Base-by-base conservation (phyloP, 2,888 invertebrate species). In the Agriopis marginaria region DNA sequence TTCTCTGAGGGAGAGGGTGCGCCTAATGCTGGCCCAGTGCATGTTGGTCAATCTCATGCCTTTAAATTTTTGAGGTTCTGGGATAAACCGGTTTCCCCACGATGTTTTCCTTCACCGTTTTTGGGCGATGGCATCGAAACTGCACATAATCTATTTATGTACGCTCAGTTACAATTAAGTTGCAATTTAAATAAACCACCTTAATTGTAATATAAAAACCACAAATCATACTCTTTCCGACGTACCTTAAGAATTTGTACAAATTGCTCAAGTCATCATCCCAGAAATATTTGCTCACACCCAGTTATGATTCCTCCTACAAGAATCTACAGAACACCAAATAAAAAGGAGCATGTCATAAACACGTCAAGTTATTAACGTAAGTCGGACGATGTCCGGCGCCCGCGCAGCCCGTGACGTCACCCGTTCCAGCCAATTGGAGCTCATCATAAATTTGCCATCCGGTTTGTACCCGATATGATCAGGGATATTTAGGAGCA, bases 401-500 rank as follows among this genome's bases (percentile, higher is more conserved):
- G 71, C 66, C 56, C 60, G 68, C 70, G 72, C 69, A 63, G 44
- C 40, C 64, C 51, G 68, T 75, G 75, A 73, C 75, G 73, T 73
- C 73, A 71, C 42, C 54, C 45, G 39, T n/a, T 62, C 71, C 65
- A 42, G 63, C 61, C 75, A 73, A 75, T 75, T 68, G 65, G 32
- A 45, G 60, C 63, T 72, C 71, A 70, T 71, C 71, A 70, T 70
- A 73, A 73, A 69, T 69, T 70, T 68, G 68, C 71, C 67, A 72
- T 75, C 72, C 72, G 69, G 75, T 73, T 60, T 45, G 58, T 58
- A 70, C 73, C 53, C 68, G 73, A 68, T 75, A 70, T 73, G 59
- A 71, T 75, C 68, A 72, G 49, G 50, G 49, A 47, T 58, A 59
- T 58, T 64, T 56, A 49, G 54, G 39, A 49, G 47, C 40, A 40